These are phyloP conservation scores for Pantelozetes paolii DNA, from an alignment of 2,888 invertebrate species.

Conservation along the genomic window DNA sequence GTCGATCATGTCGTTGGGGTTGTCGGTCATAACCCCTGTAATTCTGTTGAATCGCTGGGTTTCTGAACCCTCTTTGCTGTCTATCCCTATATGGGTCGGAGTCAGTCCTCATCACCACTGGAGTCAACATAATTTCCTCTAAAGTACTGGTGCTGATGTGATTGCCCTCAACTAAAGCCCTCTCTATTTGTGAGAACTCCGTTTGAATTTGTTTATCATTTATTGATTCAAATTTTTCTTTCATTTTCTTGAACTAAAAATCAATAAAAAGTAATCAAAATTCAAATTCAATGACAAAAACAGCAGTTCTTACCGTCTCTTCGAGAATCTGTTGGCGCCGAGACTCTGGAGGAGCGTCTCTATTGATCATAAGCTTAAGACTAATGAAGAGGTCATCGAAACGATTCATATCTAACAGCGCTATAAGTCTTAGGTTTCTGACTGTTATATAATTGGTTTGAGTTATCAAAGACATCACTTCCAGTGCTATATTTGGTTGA, in stretches of 20 bases:
- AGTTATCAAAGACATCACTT: slow-evolving; percentile 58
- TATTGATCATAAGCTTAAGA: slow-evolving; percentile 59
- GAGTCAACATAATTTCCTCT: neutral
- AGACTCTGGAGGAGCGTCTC: slow-evolving; percentile 41
- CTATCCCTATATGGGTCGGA: neutral
- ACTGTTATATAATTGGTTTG: slow-evolving; percentile 64
- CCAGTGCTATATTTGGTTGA: slow-evolving; percentile 64
- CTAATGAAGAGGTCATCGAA: slow-evolving; percentile 63
- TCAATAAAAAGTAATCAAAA: neutral
- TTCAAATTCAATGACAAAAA: neutral
- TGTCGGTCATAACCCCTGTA: neutral
- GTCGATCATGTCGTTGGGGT: neutral
- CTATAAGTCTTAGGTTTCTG: slow-evolving; percentile 65
- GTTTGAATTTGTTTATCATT: slow-evolving; percentile 2
- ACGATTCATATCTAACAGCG: slow-evolving; percentile 61
- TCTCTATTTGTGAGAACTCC: slow-evolving; percentile 9
- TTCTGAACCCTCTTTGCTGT: neutral
- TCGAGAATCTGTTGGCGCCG: neutral
- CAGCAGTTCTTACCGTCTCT: neutral
- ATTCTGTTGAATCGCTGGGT: neutral
- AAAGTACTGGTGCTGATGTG: neutral
- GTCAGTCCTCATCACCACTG: neutral
- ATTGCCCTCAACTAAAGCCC: neutral
- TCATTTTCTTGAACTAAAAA: slow-evolving; percentile 10
- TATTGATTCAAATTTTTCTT: neutral